A percentile compares a stretch with the other conserved stretches of the same genome.
Evolutionary conservation across 2,888 invertebrate species (phyloP).

Genomic region (Apomyelois bistriatella): DNA sequence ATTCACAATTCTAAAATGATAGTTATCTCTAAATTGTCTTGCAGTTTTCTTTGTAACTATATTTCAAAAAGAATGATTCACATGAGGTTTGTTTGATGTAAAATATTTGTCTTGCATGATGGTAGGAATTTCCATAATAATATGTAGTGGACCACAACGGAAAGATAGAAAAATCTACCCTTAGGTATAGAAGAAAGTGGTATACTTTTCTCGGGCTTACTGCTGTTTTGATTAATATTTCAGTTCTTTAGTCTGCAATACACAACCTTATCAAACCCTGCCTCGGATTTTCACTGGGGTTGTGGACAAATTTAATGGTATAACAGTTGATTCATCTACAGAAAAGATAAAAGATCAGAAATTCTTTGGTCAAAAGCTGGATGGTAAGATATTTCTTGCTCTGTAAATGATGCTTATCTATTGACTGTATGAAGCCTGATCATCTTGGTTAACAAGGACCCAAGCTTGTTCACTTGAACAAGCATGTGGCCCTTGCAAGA

Average conservation of each 20-base stretch:
- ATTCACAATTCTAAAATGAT: neutral
- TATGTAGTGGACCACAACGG: too few species aligned
- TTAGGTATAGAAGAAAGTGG: too few species aligned
- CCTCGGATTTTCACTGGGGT: constrained; percentile 39
- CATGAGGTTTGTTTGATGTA: neutral
- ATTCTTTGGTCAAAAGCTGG: constrained; percentile 40
- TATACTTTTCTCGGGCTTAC: too few species aligned
- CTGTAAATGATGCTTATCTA: too few species aligned
- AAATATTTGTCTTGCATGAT: too few species aligned
- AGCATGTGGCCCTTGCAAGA: too few species aligned
- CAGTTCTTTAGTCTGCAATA: constrained; percentile 16
- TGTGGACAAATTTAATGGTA: constrained; percentile 53
- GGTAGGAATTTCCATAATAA: too few species aligned
- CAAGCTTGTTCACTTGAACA: too few species aligned
- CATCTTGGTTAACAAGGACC: too few species aligned
- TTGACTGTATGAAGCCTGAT: too few species aligned
- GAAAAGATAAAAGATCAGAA: constrained; percentile 35
- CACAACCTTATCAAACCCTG: constrained; percentile 26
- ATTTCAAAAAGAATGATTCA: neutral
- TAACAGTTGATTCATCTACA: constrained; percentile 49
- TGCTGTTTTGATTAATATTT: too few species aligned
- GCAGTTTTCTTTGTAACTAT: neutral
- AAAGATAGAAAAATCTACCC: too few species aligned
- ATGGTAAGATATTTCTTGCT: constrained; percentile 35
- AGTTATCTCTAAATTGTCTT: neutral